Percentiles rank a stretch among this genome's conserved stretches.
These are phyloP conservation scores for Takifugu rubripes DNA, from an alignment of 2,797 vertebrate species.

Conservation along the genomic window DNA sequence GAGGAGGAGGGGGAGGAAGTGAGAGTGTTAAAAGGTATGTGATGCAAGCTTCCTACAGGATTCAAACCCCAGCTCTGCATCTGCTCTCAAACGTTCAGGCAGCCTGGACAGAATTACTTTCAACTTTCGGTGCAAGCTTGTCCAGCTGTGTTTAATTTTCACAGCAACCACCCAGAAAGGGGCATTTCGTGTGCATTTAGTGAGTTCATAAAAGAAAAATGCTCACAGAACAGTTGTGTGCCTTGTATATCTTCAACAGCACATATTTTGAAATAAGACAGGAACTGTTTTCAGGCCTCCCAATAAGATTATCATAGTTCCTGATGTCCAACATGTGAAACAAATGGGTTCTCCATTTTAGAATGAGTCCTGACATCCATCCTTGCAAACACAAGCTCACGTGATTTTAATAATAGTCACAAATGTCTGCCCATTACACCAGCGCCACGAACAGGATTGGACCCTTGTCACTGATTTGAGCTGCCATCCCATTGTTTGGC, in stretches of 20 bases:
- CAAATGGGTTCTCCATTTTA: background rate
- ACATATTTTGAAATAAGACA: too few species aligned
- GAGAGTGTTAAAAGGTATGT: background rate
- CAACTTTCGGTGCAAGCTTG: too few species aligned
- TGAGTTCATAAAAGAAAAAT: too few species aligned
- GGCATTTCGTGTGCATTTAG: too few species aligned
- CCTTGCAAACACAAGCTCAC: background rate
- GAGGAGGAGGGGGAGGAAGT: background rate
- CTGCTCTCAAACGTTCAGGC: background rate
- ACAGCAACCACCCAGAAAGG: too few species aligned
- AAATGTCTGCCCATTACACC: background rate
- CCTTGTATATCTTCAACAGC: too few species aligned
- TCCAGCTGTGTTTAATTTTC: too few species aligned
- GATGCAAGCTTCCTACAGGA: background rate
- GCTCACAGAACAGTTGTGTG: too few species aligned
- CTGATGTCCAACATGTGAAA: background rate
- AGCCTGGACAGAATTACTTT: too few species aligned
- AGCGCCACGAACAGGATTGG: background rate
- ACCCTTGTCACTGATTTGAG: slow-evolving; percentile 7
- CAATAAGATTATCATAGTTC: too few species aligned
- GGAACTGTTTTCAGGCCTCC: too few species aligned
- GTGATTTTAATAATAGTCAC: background rate
- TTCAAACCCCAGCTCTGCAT: background rate
- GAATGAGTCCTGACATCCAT: background rate
- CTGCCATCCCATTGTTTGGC: background rate